Base-by-base conservation (phyloP, 1,140 invertebrate species). In the Acyrthosiphon pisum region DNA sequence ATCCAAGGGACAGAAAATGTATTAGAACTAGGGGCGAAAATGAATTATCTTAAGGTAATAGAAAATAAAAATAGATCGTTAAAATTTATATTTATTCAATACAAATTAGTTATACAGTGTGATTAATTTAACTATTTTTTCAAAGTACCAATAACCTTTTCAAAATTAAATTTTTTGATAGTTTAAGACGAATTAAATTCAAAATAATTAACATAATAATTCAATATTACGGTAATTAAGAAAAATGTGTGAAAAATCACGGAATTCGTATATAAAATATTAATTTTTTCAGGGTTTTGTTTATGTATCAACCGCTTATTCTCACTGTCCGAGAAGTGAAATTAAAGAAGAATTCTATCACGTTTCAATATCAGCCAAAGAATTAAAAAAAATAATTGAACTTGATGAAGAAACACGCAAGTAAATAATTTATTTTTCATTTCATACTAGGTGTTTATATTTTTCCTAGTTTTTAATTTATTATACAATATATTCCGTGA, bases 291-390 rank as follows among this genome's bases (percentile, higher is more conserved):
- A 97, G 97, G 96, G 96, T 30, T 95, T 98, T 30, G 95, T 98
- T 1, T 97, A 99, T 95, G 97, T 99, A 0, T 98, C 98, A 7
- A 98, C 98, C 0, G 97, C 98, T 0, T 99, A 98, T 94, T 96
- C 97, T 22, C 98, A 98, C 94, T 96, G 96, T 94, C 95, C 96
- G 94, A 95, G 95, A 84, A 96, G 96, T 0, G 97, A 98, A 1
- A 96, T 97, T 0, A 96, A 97, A 56, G 98, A 98, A 95, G 95
- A 96, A 44, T 95, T 99, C 9, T 99, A 99, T 95, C 97, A 97
- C 1, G 96, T 97, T 1, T 96, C 97, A 50, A 53, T 89, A 6
- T 53, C 87, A 7, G n/a, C 14, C 14, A 9, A 89, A n/a, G 48
- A 89, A 8, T 50, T 89, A 50, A 89, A 89, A 44, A 6, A 86